Percentiles rank a stretch among this genome's conserved stretches.
Evolutionary conservation across 2,797 vertebrate genomes (phyloP).

Genomic region (Eulemur coronatus): DNA sequence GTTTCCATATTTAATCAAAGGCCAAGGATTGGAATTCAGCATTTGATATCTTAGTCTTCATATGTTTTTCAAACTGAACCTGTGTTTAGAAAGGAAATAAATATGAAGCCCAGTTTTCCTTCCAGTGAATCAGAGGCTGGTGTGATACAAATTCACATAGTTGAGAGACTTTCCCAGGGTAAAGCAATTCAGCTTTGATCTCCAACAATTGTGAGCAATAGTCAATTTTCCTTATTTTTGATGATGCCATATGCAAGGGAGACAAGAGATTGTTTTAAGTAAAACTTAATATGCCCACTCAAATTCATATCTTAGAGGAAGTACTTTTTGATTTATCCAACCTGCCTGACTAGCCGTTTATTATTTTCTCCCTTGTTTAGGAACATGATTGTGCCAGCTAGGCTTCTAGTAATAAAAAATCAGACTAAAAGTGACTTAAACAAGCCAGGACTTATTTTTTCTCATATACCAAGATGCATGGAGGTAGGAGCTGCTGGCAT

Average conservation of each 20-base stretch:
- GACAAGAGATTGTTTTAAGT: not conserved
- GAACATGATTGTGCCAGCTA: not conserved
- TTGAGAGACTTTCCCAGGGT: not conserved
- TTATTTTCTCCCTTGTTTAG: slow-evolving; percentile 2
- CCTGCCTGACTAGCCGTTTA: not conserved
- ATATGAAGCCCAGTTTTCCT: not conserved
- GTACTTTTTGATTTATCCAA: not conserved
- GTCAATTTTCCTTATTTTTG: not conserved
- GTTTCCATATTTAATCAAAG: slow-evolving; percentile 16
- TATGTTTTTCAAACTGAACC: slow-evolving; percentile 3
- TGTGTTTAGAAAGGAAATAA: not conserved
- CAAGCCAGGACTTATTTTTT: not conserved
- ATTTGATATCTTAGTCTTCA: not conserved
- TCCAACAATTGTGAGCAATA: not conserved
- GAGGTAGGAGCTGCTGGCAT: not conserved
- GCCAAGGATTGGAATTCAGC: not conserved
- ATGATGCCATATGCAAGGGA: not conserved
- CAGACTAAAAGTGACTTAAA: not conserved
- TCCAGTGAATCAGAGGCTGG: not conserved
- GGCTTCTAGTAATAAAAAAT: not conserved
- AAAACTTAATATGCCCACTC: not conserved
- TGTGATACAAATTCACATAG: not conserved
- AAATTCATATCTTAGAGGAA: not conserved
- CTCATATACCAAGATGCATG: not conserved
- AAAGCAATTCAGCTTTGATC: not conserved